Base-by-base conservation (phyloP, 2,797 vertebrate genomes). In the Odontamblyopus rebecca region DNA sequence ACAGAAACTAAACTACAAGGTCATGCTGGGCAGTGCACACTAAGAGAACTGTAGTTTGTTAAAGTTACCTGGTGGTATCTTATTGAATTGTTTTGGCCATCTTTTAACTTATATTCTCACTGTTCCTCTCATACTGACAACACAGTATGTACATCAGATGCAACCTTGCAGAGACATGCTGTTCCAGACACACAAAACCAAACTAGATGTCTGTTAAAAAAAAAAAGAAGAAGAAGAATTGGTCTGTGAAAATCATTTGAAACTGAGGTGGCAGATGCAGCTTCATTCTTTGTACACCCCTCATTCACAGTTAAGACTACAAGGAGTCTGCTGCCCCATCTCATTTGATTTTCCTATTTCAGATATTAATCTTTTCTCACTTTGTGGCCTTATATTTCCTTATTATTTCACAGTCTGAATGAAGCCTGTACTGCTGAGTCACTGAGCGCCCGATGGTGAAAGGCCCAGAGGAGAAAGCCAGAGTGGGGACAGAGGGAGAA, bases 401-500 rank as follows among this genome's bases (percentile, higher is more conserved):
- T 84, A 81, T 81, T 80, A 88, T 83, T 83, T 83, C 82, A 82
- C 70, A 11, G 85, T 53, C 65, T 90, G 85, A 87, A 92, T 92
- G 91, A 89, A 93, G 88, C 89, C 88, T 81, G 84, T 82, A 78
- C 89, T 91, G 92, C 91, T 92, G 89, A 91, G 91, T 92, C 92
- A 91, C 89, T 50, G 74, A 78, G 83, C 80, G 82, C 86, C 86
- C 72, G 88, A 75, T 35, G 75, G 89, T 89, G 88, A 91, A 91
- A 91, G 83, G 87, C 78, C 83, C 79, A 86, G 88, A 90, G 86
- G 80, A 60, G 75, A 69, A 79, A 78, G 82, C 83, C 59, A 80
- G 82, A 78, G 85, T 83, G 84, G 84, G 84, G 88, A 77, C 84
- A 67, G 88, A 81, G 82, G 87, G 89, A 93, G 91, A 94, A 93